phyloP scores from a whole-genome alignment of 2,888 invertebrate genomes.

The Bimastos eiseni region DNA sequence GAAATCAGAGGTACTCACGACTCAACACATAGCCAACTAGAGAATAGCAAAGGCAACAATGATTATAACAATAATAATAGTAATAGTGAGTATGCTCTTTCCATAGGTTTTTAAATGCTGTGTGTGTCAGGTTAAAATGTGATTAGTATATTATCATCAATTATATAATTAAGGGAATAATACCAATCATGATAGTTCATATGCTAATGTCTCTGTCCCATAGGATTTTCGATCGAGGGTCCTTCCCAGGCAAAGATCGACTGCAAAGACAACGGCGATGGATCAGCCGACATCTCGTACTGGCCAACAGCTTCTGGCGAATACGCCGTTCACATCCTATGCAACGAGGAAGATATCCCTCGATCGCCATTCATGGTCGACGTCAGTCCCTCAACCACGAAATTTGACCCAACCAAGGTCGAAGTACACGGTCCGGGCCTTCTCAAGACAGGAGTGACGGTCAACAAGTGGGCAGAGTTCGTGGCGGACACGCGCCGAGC shows the following conservation, averaged over 20 bases:
- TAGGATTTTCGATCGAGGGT: slow-evolving; percentile 67
- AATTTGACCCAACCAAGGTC: slow-evolving; percentile 42
- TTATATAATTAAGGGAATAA: not conserved
- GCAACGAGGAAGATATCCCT: slow-evolving; percentile 85
- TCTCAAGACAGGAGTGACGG: slow-evolving; percentile 55
- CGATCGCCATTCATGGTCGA: slow-evolving; percentile 83
- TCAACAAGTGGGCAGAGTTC: slow-evolving; percentile 73
- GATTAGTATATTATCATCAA: too few species aligned
- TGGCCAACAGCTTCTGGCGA: slow-evolving; percentile 80
- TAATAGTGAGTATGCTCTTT: too few species aligned
- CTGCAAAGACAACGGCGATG: slow-evolving; percentile 83
- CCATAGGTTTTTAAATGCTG: too few species aligned
- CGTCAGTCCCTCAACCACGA: slow-evolving; percentile 67
- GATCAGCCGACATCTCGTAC: slow-evolving; percentile 84
- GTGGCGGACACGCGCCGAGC: slow-evolving; percentile 76
- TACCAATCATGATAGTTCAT: not conserved
- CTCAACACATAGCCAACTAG: too few species aligned
- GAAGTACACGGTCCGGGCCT: slow-evolving; percentile 56
- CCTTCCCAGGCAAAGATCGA: slow-evolving; percentile 85
- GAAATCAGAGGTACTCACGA: too few species aligned
- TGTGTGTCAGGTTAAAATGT: too few species aligned
- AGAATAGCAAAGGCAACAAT: too few species aligned
- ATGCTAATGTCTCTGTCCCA: not conserved
- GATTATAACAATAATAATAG: too few species aligned
- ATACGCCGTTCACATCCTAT: slow-evolving; percentile 82